Conservation (phyloP, 2,888 invertebrate species). For the Melinaea marsaeus region DNA sequence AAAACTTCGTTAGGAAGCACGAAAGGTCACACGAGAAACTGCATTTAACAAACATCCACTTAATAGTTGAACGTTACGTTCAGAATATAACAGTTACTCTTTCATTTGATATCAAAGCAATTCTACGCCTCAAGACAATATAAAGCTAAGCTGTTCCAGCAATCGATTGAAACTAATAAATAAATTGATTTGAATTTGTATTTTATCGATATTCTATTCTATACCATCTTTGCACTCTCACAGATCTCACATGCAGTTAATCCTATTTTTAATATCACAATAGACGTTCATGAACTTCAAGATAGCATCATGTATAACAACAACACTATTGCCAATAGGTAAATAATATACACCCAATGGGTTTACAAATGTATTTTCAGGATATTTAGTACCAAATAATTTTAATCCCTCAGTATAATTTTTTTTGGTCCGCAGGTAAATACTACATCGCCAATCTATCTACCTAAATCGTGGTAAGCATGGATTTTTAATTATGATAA, state of each 20-base stretch:
- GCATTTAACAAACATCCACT: conserved; percentile 6
- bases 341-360: not conserved
- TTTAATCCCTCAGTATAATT: too few species aligned
- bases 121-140: conserved; percentile 37
- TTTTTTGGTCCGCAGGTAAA: too few species aligned
- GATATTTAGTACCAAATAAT: too few species aligned
- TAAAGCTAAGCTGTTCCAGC: conserved; percentile 36
- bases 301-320: conserved; percentile 33
- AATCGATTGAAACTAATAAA: conserved; percentile 26
- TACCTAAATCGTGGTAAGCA: too few species aligned
- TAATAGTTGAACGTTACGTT: conserved; percentile 15
- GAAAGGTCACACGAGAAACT: conserved; percentile 68
- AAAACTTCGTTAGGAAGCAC: conserved; percentile 59
- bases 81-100: conserved; percentile 30
- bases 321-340: conserved; percentile 33
- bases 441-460: too few species aligned
- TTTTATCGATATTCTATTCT: not conserved
- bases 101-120: conserved; percentile 37
- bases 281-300: conserved; percentile 18
- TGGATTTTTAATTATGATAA: too few species aligned
- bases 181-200: conserved; percentile 18
- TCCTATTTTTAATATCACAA: conserved; percentile 16
- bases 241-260: conserved; percentile 8
- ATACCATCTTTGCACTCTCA: not conserved
- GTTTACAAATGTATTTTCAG: too few species aligned